Percentiles rank a stretch among this genome's conserved stretches.
Evolutionary conservation across 2,888 invertebrate genomes (phyloP).

Genomic region (Xestia c-nigrum): DNA sequence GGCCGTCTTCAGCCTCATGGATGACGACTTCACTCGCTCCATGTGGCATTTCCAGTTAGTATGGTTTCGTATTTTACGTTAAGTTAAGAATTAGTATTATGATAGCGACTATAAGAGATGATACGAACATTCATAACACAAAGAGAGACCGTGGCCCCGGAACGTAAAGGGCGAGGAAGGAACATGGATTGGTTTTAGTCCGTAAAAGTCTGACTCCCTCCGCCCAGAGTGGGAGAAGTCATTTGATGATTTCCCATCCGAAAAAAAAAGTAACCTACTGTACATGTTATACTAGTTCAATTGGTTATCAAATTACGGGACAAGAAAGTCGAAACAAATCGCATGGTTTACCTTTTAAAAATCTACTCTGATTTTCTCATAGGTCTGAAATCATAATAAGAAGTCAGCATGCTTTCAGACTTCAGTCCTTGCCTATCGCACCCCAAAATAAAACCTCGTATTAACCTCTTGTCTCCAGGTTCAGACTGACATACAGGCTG

Average conservation of each 20-base stretch:
- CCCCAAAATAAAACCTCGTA: neutral
- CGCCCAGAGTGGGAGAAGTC: no score
- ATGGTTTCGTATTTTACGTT: slow-evolving; percentile 3
- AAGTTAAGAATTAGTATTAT: neutral
- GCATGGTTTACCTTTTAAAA: neutral
- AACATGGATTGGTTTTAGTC: no score
- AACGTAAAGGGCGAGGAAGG: no score
- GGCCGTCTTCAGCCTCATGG: slow-evolving; percentile 97
- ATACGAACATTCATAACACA: no score
- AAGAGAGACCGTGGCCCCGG: no score
- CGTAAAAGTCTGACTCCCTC: no score
- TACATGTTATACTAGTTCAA: neutral
- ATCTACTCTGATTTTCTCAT: neutral
- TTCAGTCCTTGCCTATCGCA: neutral
- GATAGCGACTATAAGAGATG: neutral
- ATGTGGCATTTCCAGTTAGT: slow-evolving; percentile 98
- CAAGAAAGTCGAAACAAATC: neutral
- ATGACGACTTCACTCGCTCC: slow-evolving; percentile 97
- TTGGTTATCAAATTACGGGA: neutral
- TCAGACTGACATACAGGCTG: slow-evolving; percentile 97
- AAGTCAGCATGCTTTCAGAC: neutral
- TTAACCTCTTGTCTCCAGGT: slow-evolving; percentile 87
- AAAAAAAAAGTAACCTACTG: no score
- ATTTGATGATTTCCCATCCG: no score
- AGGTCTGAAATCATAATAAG: neutral